A percentile compares a stretch with the other conserved stretches of the same genome.
Conservation (phyloP, 37 sponge, comb jelly and placozoan genomes). For the Ephydatia muelleri region DNA sequence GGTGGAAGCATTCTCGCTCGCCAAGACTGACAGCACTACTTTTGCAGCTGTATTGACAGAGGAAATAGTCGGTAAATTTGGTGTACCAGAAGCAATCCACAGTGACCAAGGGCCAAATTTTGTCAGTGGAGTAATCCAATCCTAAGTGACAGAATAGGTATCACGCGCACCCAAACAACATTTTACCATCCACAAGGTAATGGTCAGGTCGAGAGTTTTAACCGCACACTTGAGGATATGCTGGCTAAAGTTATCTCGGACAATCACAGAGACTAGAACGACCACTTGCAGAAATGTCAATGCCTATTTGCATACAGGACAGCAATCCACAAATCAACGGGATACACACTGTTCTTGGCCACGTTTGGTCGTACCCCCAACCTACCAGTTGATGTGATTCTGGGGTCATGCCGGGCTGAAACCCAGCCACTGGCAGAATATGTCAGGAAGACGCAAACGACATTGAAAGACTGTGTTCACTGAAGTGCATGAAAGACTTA, state of each 20-base stretch:
- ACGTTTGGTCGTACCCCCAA: conserved; percentile 35
- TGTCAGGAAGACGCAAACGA: conserved; percentile 33
- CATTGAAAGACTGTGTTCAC: too few species aligned
- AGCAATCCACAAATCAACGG: conserved; percentile 31
- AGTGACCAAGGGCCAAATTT: conserved; percentile 38
- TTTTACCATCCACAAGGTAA: conserved; percentile 53
- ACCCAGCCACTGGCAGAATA: not conserved
- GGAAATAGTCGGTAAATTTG: conserved; percentile 32
- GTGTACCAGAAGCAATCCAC: conserved; percentile 28
- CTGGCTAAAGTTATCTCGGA: conserved; percentile 43
- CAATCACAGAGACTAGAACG: conserved; percentile 48
- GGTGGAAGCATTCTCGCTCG: too few species aligned
- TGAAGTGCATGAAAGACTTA: not conserved
- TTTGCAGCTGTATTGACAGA: conserved; percentile 15
- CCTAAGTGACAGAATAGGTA: conserved; percentile 6
- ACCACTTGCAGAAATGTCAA: conserved; percentile 15
- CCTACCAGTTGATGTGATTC: conserved; percentile 42
- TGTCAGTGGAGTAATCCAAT: not conserved
- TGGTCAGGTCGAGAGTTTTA: conserved; percentile 46
- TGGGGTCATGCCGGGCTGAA: conserved; percentile 4
- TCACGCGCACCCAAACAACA: conserved; percentile 15
- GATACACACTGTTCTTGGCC: conserved; percentile 20
- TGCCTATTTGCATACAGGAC: conserved; percentile 43
- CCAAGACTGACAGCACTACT: not conserved
- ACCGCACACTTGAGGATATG: conserved; percentile 42